Base-by-base conservation (phyloP, 2,113 vertebrate genomes). In the Saimiri boliviensis region DNA sequence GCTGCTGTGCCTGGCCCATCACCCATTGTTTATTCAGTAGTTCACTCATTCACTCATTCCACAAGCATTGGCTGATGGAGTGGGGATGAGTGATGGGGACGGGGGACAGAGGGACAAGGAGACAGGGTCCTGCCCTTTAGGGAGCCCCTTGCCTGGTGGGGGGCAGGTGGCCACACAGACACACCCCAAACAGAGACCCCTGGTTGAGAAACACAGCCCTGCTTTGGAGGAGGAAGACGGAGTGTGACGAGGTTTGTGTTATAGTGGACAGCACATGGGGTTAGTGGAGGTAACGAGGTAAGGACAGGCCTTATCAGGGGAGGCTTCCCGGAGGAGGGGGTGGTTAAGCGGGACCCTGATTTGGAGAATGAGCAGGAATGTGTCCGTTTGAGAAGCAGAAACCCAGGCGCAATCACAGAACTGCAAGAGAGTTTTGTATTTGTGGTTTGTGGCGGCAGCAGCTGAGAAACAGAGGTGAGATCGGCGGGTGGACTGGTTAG, bases 241-340 rank as follows among this genome's bases (percentile, higher is more conserved):
- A 21, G 30, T 52, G 66, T 35, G 27, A 37, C 35, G n/a, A 58
- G 35, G 54, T 6, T 1, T 42, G 25, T 32, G 10, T 79, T 45
- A 52, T 40, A 20, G 3, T 2, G 70, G 74, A 9, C 73, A 9
- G 0, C 3, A 30, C 5, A 8, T 5, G 42, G 23, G 42, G 0
- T 54, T 37, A 56, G 35, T 19, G 27, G 88, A 68, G 21, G 63
- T 21, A 3, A 37, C 35, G 90, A 7, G 60, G 4, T 7, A 30
- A 40, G 47, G 32, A n/a, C 49, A 77, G n/a, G n/a, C 63, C 35
- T 89, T 81, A 35, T 70, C 37, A 37, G 47, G n/a, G 45, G 10
- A 1, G 27, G 58, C 86, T 89, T 93, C 79, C 68, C 2, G 6
- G 92, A 95, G 73, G 47, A 86, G 37, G 49, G 0, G 13, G 35